A percentile compares a stretch with the other conserved stretches of the same genome.
These are phyloP conservation scores for Idaea dimidiata DNA, from an alignment of 2,888 invertebrate species.

Conservation along the genomic window DNA sequence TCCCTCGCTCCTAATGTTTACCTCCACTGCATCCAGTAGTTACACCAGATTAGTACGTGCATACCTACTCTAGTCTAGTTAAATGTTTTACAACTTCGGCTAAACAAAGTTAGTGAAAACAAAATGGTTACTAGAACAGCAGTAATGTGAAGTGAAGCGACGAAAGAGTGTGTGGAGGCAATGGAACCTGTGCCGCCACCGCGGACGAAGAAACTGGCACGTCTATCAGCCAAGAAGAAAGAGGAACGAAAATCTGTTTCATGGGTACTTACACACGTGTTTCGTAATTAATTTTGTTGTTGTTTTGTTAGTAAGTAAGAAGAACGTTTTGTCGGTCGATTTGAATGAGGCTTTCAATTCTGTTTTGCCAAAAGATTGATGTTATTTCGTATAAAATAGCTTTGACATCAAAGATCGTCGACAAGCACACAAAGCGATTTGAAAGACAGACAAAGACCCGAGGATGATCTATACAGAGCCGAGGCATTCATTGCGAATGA, in stretches of 20 bases:
- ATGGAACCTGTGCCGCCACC: constrained; percentile 68
- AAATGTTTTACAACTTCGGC: constrained; percentile 60
- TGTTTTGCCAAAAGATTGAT: constrained; percentile 37
- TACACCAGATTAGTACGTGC: constrained; percentile 3
- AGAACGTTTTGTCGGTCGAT: constrained; percentile 9
- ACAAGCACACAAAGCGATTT: constrained; percentile 54
- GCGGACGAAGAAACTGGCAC: constrained; percentile 69
- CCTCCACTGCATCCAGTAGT: constrained; percentile 33
- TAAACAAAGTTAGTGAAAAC: constrained; percentile 60
- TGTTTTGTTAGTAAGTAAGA: constrained; percentile 7
- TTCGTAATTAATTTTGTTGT: constrained; percentile 7
- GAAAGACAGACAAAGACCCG: constrained; percentile 54
- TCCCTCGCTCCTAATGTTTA: constrained; percentile 38
- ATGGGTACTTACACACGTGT: constrained; percentile 50
- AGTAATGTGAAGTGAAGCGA: constrained; percentile 29
- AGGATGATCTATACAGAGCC: constrained; percentile 38
- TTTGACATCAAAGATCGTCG: constrained; percentile 48
- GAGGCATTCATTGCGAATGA: constrained; percentile 46
- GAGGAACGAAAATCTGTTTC: constrained; percentile 63
- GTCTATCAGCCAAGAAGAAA: constrained; percentile 56
- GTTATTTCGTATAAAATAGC: constrained; percentile 34
- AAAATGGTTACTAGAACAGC: constrained; percentile 35
- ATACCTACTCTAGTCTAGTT: no score
- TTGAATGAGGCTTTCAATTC: constrained; percentile 20
- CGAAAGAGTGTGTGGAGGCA: constrained; percentile 45